Percentiles rank a stretch among this genome's conserved stretches.
phyloP scores from a whole-genome alignment of 2,113 vertebrate genomes.

The Dromiciops gliroides region DNA sequence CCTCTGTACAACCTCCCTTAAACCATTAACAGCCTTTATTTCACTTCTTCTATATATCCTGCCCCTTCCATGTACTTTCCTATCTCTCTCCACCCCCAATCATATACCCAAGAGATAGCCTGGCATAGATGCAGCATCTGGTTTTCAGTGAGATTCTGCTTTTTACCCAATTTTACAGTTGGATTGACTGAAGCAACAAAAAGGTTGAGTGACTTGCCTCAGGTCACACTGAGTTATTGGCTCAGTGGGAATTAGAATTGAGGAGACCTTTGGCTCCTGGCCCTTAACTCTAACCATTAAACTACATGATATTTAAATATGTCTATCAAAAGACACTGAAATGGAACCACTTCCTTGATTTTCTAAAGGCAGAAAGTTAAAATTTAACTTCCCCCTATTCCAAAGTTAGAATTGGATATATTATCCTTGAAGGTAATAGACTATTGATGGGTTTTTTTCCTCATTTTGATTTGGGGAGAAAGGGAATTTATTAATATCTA shows the following conservation, averaged over 20 bases:
- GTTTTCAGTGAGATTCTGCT: slow-evolving; percentile 47
- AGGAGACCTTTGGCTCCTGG: slow-evolving; percentile 17
- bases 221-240: not conserved
- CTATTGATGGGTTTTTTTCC: not conserved
- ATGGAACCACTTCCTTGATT: not conserved
- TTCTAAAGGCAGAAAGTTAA: not conserved
- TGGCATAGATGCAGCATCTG: slow-evolving; percentile 48
- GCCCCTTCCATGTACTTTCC: not conserved
- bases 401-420: not conserved
- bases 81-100: not conserved
- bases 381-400: not conserved
- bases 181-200: slow-evolving; percentile 58
- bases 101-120: slow-evolving; percentile 65
- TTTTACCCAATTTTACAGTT: slow-evolving; percentile 67
- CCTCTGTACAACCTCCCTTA: slow-evolving; percentile 59
- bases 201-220: slow-evolving; percentile 51
- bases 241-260: slow-evolving; percentile 62
- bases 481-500: not conserved
- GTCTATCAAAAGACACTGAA: not conserved
- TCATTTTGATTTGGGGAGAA: not conserved
- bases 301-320: not conserved
- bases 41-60: slow-evolving; percentile 33
- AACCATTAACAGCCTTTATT: slow-evolving; percentile 36
- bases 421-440: not conserved
- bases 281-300: slow-evolving; percentile 36